Conservation (phyloP, 2,797 vertebrate genomes). For the Todus mexicanus region DNA sequence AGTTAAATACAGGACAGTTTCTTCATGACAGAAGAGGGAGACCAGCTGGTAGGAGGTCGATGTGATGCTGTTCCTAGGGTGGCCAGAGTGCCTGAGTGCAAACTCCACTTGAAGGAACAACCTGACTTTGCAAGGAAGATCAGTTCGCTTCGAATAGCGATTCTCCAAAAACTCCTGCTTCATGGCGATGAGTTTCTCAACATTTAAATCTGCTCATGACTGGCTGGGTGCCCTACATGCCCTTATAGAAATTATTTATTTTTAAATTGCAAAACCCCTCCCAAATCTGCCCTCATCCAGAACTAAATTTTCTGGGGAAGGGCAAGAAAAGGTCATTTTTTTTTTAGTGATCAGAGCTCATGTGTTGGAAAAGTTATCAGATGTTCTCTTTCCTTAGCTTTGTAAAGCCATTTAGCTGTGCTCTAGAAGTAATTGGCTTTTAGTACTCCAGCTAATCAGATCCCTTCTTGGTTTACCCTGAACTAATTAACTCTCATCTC, state of each 20-base stretch:
- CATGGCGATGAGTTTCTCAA: not conserved
- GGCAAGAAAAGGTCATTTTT: not conserved
- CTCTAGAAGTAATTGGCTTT: constrained; percentile 48
- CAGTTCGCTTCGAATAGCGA: not conserved
- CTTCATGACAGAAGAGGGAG: not conserved
- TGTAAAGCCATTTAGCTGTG: not conserved
- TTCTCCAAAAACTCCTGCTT: not conserved
- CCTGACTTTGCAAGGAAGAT: not conserved
- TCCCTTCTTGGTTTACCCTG: constrained; percentile 55
- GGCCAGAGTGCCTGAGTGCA: not conserved
- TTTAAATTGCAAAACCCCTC: not conserved
- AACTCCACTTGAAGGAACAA: not conserved
- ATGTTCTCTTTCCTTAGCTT: not conserved
- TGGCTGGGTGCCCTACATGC: not conserved
- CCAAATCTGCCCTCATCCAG: not conserved
- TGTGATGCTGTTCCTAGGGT: not conserved
- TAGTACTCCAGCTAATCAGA: constrained; percentile 32
- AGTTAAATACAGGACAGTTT: not conserved
- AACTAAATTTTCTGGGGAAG: not conserved
- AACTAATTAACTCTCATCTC: constrained; percentile 66
- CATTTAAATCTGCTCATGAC: not conserved
- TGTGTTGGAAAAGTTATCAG: not conserved
- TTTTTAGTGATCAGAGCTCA: not conserved
- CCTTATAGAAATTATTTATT: not conserved
- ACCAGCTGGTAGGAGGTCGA: not conserved